Conservation (phyloP, 2,797 vertebrate species). For the Tamandua tetradactyla region DNA sequence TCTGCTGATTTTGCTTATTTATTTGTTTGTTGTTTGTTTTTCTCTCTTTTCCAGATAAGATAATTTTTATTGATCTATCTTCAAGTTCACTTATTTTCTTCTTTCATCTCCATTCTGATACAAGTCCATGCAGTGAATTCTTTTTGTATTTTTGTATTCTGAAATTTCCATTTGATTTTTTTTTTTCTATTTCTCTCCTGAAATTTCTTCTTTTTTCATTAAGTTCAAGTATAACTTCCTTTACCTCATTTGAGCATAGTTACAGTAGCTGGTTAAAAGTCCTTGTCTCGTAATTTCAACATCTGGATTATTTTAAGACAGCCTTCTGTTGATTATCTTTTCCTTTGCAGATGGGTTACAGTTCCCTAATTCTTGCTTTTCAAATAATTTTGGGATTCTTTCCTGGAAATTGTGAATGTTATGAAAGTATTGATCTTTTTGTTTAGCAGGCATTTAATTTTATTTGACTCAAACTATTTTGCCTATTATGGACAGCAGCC, state of each 20-base stretch:
- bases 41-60: background rate
- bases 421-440: background rate
- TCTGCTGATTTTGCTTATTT: background rate
- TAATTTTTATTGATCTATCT: background rate
- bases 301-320: conserved; percentile 12
- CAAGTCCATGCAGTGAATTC: background rate
- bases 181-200: background rate
- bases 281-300: background rate
- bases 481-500: background rate
- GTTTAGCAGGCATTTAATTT: background rate
- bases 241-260: background rate
- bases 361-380: background rate
- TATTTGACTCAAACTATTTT: background rate
- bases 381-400: background rate
- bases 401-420: conserved; percentile 23
- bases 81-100: background rate
- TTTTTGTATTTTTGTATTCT: background rate
- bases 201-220: background rate
- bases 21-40: background rate
- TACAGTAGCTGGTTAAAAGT: background rate
- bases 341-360: conserved; percentile 13
- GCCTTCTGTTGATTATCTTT: background rate
- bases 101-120: background rate
- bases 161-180: background rate
- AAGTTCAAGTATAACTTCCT: background rate